phyloP scores from a whole-genome alignment of 2,888 invertebrate genomes.

The Drosophila subquinaria region DNA sequence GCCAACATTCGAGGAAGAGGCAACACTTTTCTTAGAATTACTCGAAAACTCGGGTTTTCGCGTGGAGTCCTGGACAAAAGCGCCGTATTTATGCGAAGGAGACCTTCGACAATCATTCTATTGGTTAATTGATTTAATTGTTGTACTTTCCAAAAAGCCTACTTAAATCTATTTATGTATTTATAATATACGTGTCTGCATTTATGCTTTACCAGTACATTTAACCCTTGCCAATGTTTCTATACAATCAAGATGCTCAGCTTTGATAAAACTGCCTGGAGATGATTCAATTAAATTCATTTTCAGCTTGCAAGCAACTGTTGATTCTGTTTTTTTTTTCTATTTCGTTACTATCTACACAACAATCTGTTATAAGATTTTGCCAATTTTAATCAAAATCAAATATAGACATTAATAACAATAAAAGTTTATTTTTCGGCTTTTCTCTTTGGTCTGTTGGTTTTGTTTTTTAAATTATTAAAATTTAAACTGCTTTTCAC shows the following conservation, averaged over 20 bases:
- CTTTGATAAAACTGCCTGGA: neutral
- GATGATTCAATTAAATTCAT: neutral
- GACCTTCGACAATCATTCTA: slow-evolving; percentile 96
- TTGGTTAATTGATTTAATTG: slow-evolving; percentile 96
- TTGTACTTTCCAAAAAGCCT: slow-evolving; percentile 88
- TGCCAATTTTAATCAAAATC: neutral
- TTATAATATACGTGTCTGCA: slow-evolving; percentile 16
- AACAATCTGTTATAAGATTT: slow-evolving; percentile 2
- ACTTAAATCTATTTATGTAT: slow-evolving; percentile 10
- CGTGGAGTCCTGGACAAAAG: slow-evolving; percentile 93
- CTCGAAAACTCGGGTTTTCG: slow-evolving; percentile 89
- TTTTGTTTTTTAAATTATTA: no score
- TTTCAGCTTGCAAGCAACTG: no score
- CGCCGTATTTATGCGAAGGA: slow-evolving; percentile 98
- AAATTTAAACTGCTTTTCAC: neutral
- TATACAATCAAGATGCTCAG: neutral
- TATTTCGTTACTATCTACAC: neutral
- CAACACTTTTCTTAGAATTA: slow-evolving; percentile 88
- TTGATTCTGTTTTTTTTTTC: neutral
- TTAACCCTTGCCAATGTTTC: slow-evolving; percentile 5
- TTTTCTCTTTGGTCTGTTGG: no score
- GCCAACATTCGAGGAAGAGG: slow-evolving; percentile 92
- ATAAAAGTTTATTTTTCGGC: no score
- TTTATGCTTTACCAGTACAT: neutral
- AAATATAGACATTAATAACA: neutral